Percentiles rank a stretch among this genome's conserved stretches.
Evolutionary conservation across 2,797 vertebrate species (phyloP).

Genomic region (Peromyscus eremicus): DNA sequence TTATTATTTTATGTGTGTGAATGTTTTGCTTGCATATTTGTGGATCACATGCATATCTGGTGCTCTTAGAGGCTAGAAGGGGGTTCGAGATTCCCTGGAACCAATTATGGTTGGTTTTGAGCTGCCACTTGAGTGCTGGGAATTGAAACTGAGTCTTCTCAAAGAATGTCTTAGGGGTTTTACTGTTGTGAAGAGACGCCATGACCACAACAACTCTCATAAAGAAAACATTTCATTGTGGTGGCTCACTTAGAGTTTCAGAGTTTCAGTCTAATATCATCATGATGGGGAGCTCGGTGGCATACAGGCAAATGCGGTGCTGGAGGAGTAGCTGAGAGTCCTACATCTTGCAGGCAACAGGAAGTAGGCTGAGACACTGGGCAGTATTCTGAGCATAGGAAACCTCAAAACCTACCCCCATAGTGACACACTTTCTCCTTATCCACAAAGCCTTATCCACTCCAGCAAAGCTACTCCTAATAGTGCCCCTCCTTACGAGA

Average conservation of each 20-base stretch:
- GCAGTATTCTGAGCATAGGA: background rate
- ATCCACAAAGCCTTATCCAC: background rate
- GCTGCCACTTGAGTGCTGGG: background rate
- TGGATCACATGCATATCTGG: background rate
- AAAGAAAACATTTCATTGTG: background rate
- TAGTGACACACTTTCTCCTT: background rate
- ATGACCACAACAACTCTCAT: background rate
- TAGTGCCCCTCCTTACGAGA: background rate
- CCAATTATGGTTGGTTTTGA: background rate
- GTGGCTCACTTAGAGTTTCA: background rate
- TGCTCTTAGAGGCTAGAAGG: background rate
- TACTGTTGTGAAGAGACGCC: background rate
- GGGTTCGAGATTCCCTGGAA: background rate
- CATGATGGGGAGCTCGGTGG: rapidly evolving
- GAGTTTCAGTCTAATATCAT: background rate
- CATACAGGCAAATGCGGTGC: background rate
- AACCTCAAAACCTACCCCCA: background rate
- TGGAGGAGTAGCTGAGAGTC: background rate
- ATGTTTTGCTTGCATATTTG: background rate
- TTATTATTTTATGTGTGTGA: background rate
- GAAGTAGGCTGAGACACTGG: background rate
- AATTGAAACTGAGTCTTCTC: background rate
- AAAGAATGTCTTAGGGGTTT: background rate
- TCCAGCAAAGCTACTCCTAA: background rate
- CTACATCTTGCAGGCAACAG: background rate